Conservation (phyloP, 1,140 invertebrate genomes). For the Bombus waltoni region DNA sequence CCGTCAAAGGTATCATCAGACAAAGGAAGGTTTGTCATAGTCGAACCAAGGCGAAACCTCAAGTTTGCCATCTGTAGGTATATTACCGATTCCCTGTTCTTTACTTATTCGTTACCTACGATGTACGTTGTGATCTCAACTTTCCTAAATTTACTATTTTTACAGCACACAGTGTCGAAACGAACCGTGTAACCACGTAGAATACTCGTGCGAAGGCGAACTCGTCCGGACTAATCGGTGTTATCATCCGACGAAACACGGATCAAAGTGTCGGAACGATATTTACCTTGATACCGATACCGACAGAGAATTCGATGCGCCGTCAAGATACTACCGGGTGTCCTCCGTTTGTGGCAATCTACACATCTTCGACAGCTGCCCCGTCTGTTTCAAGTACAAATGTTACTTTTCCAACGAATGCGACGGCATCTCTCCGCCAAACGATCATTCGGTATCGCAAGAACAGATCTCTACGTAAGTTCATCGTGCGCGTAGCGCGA, state of each 20-base stretch:
- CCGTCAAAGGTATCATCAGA: constrained; percentile 71
- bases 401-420: constrained; percentile 72
- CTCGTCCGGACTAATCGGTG: not conserved
- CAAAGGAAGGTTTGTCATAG: constrained; percentile 79
- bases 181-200: constrained; percentile 12
- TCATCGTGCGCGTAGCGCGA: not conserved
- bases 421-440: not conserved
- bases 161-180: constrained; percentile 11
- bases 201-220: not conserved
- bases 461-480: not conserved
- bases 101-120: not conserved
- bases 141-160: not conserved
- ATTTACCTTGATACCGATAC: not conserved
- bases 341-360: constrained; percentile 48
- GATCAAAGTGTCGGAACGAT: not conserved
- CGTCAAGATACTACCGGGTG: not conserved
- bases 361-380: constrained; percentile 73
- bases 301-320: not conserved
- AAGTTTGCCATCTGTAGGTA: constrained; percentile 66
- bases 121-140: too few species aligned
- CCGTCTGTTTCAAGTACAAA: constrained; percentile 77
- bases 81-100: not conserved
- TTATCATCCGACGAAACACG: constrained; percentile 11
- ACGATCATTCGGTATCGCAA: not conserved
- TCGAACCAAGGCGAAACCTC: constrained; percentile 58